phyloP scores from a whole-genome alignment of 2,888 invertebrate genomes.

The Arrhopalites spinosus region DNA sequence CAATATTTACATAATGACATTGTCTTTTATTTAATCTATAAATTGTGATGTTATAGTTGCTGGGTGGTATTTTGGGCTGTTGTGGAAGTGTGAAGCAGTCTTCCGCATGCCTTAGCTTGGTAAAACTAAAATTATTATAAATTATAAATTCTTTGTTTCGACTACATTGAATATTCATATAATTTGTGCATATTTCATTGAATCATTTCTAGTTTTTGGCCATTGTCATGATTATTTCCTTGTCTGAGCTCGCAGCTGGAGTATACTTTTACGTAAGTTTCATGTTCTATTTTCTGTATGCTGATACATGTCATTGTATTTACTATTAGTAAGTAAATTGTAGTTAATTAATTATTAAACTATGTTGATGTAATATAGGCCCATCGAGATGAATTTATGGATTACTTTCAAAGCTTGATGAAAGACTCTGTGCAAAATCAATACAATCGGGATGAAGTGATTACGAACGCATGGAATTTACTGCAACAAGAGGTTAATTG shows the following conservation, averaged over 20 bases:
- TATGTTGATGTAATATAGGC: too few relatives aligned
- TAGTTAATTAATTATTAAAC: too few relatives aligned
- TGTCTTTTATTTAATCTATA: too few relatives aligned
- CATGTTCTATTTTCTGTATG: too few relatives aligned
- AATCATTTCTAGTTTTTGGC: constrained; percentile 47
- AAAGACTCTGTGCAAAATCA: constrained; percentile 18
- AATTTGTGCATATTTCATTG: background rate
- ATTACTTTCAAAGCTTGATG: constrained; percentile 50
- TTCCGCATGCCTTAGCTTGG: constrained; percentile 52
- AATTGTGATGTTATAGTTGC: constrained; percentile 47
- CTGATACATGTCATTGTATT: too few relatives aligned
- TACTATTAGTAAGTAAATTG: too few relatives aligned
- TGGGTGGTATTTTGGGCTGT: constrained; percentile 54
- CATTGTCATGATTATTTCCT: constrained; percentile 52
- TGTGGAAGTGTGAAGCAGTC: constrained; percentile 53
- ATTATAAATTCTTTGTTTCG: background rate
- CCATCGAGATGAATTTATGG: constrained; percentile 51
- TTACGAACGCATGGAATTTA: constrained; percentile 51
- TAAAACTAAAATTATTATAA: constrained; percentile 31
- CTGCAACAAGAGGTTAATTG: constrained; percentile 48
- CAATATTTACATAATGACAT: too few relatives aligned
- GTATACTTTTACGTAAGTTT: constrained; percentile 53
- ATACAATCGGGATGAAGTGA: constrained; percentile 51
- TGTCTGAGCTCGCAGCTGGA: constrained; percentile 53
- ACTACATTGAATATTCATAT: background rate